A percentile compares a stretch with the other conserved stretches of the same genome.
Conservation (phyloP, 64 coral and sea anemone species). For the Montipora capricornis region DNA sequence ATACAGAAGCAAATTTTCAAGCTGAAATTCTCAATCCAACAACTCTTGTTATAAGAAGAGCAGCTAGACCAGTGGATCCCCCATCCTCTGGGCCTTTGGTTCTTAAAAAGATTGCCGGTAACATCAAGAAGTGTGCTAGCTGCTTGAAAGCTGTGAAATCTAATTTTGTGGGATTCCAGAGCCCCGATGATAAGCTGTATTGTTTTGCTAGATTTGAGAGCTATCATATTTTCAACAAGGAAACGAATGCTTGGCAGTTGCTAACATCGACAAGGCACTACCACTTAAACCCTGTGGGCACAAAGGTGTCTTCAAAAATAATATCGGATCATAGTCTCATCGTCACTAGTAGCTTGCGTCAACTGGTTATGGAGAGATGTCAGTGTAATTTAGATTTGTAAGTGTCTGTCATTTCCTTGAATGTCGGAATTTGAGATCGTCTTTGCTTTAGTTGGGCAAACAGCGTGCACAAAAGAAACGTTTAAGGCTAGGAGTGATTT, state of each 20-base stretch:
- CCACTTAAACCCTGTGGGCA: constrained; percentile 34
- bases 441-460: too few relatives aligned
- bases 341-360: constrained; percentile 38
- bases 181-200: constrained; percentile 8
- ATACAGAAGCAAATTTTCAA: not conserved
- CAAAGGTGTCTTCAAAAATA: constrained; percentile 3
- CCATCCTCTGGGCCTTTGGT: constrained; percentile 49
- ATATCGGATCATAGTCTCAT: constrained; percentile 30
- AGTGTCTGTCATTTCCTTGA: too few relatives aligned
- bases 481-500: not conserved
- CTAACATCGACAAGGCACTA: constrained; percentile 36
- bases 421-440: too few relatives aligned
- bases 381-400: not conserved
- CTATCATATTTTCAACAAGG: constrained; percentile 32
- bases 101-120: constrained; percentile 35
- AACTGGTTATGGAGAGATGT: constrained; percentile 26
- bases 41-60: constrained; percentile 50
- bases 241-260: constrained; percentile 15
- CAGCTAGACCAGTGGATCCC: constrained; percentile 37
- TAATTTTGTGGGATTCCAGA: constrained; percentile 5
- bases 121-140: constrained; percentile 65
- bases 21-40: constrained; percentile 37
- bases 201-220: constrained; percentile 15
- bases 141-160: constrained; percentile 15
- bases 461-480: too few relatives aligned